phyloP scores from a whole-genome alignment of 2,113 vertebrate species.

The Anoura caudifer region DNA sequence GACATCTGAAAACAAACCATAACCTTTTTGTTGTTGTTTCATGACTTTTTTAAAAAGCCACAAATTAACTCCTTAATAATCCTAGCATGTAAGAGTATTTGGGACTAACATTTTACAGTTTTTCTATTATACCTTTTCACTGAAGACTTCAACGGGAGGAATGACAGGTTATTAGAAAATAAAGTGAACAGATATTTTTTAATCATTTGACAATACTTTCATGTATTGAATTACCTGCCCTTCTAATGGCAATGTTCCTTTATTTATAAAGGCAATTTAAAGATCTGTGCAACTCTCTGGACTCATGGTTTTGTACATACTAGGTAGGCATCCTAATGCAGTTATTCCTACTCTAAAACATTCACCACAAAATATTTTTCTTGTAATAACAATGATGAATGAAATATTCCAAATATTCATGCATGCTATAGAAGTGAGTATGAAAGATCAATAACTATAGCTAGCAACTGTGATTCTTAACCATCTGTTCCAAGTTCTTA shows the following conservation, averaged over 20 bases:
- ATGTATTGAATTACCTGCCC: conserved; percentile 8
- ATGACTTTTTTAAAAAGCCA: conserved; percentile 67
- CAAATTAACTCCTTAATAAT: conserved; percentile 66
- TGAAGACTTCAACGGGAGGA: conserved; percentile 35
- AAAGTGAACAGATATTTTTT: conserved; percentile 7
- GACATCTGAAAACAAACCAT: conserved; percentile 58
- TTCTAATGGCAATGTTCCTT: conserved; percentile 7
- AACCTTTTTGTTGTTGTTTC: conserved; percentile 38
- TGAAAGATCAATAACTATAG: neutral
- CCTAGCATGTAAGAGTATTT: conserved; percentile 21
- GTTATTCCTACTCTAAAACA: neutral
- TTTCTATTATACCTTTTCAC: conserved; percentile 45
- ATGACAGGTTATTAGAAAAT: conserved; percentile 12
- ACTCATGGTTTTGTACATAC: neutral
- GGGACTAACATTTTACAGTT: conserved; percentile 24
- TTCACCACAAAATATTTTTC: neutral
- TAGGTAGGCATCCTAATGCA: neutral
- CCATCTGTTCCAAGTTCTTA: neutral
- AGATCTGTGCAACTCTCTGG: conserved; percentile 2
- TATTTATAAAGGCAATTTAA: neutral
- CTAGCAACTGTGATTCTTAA: neutral
- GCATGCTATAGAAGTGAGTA: neutral
- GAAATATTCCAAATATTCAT: neutral
- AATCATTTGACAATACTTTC: neutral
- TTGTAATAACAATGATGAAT: neutral